phyloP scores from a whole-genome alignment of 2,797 vertebrate species.

The Tinamus major region DNA sequence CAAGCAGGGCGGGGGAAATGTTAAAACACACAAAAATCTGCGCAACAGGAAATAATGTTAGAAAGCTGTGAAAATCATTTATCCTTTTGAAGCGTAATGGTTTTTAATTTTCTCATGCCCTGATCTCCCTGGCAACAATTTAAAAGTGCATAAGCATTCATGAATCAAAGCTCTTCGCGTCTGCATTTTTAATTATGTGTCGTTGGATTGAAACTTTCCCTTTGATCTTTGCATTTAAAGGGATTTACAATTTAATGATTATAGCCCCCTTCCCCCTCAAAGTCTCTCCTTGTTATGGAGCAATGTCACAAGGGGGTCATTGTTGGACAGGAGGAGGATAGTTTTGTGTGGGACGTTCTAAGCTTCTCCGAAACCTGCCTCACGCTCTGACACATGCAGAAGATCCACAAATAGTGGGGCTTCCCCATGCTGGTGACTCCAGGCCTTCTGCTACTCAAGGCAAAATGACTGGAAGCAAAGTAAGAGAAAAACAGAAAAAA shows the following conservation, averaged over 20 bases:
- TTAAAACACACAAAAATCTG: slow-evolving; percentile 67
- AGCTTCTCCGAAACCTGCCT: not conserved
- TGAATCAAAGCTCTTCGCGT: slow-evolving; percentile 76
- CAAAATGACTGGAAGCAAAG: not conserved
- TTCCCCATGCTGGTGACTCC: not conserved
- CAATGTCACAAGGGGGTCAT: slow-evolving; percentile 42
- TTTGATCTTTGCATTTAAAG: slow-evolving; percentile 80
- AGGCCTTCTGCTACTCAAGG: slow-evolving; percentile 1
- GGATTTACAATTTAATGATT: slow-evolving; percentile 79
- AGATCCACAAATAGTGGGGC: not conserved
- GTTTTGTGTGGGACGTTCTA: not conserved
- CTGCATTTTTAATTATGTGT: slow-evolving; percentile 80
- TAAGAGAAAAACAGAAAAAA: not conserved
- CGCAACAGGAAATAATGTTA: slow-evolving; percentile 75
- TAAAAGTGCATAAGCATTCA: slow-evolving; percentile 75
- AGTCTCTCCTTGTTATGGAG: slow-evolving; percentile 51
- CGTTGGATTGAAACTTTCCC: slow-evolving; percentile 77
- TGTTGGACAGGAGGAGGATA: not conserved
- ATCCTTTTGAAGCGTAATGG: slow-evolving; percentile 77
- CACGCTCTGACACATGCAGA: not conserved
- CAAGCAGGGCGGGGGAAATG: slow-evolving; percentile 38
- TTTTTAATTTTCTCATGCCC: slow-evolving; percentile 81
- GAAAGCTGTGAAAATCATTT: slow-evolving; percentile 79
- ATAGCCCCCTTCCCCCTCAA: not conserved
- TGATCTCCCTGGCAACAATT: slow-evolving; percentile 82